phyloP scores from a whole-genome alignment of 2,113 vertebrate genomes.

The Furnarius figulus region DNA sequence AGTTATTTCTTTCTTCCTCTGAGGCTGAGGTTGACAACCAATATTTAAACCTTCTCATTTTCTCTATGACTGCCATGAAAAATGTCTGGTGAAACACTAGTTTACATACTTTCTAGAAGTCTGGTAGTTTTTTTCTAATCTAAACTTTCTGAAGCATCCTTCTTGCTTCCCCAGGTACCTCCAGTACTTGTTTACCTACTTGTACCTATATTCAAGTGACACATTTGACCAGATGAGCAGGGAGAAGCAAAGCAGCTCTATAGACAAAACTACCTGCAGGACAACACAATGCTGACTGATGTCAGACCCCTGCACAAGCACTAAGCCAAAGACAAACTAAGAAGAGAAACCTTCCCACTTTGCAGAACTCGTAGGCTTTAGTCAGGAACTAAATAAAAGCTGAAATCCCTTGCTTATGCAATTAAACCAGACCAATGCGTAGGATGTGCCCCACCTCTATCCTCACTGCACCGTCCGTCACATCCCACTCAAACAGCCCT shows the following conservation, averaged over 20 bases:
- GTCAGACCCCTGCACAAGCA: background rate
- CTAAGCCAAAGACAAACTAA: background rate
- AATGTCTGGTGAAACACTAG: background rate
- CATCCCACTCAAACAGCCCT: background rate
- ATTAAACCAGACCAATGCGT: background rate
- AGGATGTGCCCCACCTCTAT: background rate
- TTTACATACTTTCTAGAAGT: background rate
- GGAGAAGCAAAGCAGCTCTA: background rate
- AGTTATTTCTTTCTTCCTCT: background rate
- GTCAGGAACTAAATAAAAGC: background rate
- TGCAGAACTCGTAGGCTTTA: background rate
- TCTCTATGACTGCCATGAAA: background rate
- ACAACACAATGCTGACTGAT: rapidly evolving
- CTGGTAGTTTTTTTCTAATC: background rate
- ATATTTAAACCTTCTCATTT: background rate
- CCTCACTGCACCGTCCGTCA: background rate
- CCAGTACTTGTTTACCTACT: background rate
- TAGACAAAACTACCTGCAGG: background rate
- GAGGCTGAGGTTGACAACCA: background rate
- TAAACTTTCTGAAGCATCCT: background rate
- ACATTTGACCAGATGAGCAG: background rate
- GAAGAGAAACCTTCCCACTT: background rate
- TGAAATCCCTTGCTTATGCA: background rate
- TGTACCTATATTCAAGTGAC: background rate
- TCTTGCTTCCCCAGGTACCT: background rate